Evolutionary conservation across 2,113 vertebrate genomes (phyloP).

Genomic region (Antennarius striatus): DNA sequence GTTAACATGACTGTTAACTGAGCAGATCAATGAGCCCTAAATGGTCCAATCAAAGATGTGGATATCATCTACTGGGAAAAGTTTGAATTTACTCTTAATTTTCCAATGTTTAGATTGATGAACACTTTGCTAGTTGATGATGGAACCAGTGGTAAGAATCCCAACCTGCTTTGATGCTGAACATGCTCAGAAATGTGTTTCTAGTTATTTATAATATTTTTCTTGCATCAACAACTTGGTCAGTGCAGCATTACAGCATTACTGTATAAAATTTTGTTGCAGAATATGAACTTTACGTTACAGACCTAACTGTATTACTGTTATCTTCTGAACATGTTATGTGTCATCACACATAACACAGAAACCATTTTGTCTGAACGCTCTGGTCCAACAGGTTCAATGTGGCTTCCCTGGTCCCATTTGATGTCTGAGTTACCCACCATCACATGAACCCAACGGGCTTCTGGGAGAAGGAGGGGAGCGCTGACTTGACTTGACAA

Average conservation of each 20-base stretch:
- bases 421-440: background rate
- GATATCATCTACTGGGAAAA: slow-evolving; percentile 24
- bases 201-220: too few species aligned
- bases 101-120: too few species aligned
- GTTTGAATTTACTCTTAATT: background rate
- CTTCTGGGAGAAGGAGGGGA: background rate
- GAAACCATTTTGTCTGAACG: background rate
- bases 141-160: background rate
- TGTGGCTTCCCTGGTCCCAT: slow-evolving; percentile 9
- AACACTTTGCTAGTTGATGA: background rate
- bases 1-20: too few species aligned
- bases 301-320: too few species aligned
- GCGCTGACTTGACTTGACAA: slow-evolving; percentile 35
- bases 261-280: too few species aligned
- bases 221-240: too few species aligned
- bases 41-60: slow-evolving; percentile 53
- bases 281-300: too few species aligned
- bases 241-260: too few species aligned
- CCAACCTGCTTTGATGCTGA: too few species aligned
- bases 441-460: slow-evolving; percentile 31
- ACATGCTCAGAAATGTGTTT: too few species aligned
- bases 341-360: too few species aligned
- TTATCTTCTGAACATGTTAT: too few species aligned
- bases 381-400: background rate
- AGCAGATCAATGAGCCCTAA: slow-evolving; percentile 62